These are phyloP conservation scores for Orthosia cruda DNA, from an alignment of 2,888 invertebrate species.

Conservation along the genomic window DNA sequence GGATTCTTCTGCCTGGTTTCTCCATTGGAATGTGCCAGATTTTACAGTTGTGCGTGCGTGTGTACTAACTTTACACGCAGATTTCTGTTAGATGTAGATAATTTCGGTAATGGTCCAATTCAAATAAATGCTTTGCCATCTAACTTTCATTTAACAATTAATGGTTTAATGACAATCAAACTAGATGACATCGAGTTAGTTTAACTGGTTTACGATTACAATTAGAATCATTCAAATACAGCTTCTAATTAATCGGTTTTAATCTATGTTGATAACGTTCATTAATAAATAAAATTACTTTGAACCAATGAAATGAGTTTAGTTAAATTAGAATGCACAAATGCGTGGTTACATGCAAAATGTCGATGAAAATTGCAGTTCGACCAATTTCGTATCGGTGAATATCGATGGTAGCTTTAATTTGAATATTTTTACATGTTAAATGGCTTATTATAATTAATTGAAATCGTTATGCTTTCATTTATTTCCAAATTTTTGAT, in stretches of 20 bases:
- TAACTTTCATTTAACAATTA: slow-evolving; percentile 7
- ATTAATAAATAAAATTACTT: slow-evolving; percentile 45
- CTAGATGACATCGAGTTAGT: background rate
- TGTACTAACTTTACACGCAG: too few species aligned
- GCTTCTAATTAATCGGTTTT: slow-evolving; percentile 28
- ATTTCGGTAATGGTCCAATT: background rate
- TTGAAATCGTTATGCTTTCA: background rate
- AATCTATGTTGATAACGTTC: slow-evolving; percentile 25
- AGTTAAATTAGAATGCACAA: slow-evolving; percentile 45
- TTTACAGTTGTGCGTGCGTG: too few species aligned
- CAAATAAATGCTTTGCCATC: background rate
- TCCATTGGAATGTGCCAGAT: too few species aligned
- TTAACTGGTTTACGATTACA: background rate
- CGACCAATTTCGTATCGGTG: slow-evolving; percentile 21
- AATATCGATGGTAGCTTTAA: slow-evolving; percentile 20
- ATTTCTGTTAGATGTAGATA: too few species aligned
- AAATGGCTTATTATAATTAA: slow-evolving; percentile 26
- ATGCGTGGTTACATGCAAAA: slow-evolving; percentile 21
- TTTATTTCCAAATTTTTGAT: background rate
- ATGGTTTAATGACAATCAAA: background rate
- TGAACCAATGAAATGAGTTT: slow-evolving; percentile 52
- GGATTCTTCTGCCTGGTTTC: too few species aligned
- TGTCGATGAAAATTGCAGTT: slow-evolving; percentile 32
- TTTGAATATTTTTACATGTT: slow-evolving; percentile 48
- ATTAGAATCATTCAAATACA: slow-evolving; percentile 21